These are phyloP conservation scores for Enoplolaimus lenunculus DNA, from an alignment of 2,888 invertebrate genomes.

Conservation along the genomic window DNA sequence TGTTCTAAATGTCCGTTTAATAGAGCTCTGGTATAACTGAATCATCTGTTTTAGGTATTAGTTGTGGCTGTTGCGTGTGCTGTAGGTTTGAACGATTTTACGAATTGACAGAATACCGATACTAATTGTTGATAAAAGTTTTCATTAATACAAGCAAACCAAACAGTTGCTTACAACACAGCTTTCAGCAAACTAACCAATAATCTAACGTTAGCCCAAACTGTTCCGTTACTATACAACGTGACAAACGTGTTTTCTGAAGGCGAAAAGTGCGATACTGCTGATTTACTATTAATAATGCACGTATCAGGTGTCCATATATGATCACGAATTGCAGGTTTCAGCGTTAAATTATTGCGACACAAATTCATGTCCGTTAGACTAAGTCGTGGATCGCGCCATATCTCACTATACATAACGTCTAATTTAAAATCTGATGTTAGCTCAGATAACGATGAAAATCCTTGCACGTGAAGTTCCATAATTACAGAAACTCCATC, in stretches of 20 bases:
- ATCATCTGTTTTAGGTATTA: no score
- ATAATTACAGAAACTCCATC: conserved; percentile 40
- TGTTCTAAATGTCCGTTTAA: no score
- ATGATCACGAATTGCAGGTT: conserved; percentile 34
- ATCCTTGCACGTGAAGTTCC: conserved; percentile 37
- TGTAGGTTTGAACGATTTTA: no score
- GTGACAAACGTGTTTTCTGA: conserved; percentile 40
- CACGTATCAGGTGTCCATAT: conserved; percentile 41
- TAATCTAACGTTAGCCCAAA: conserved; percentile 36
- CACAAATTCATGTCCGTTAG: conserved; percentile 34
- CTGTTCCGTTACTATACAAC: conserved; percentile 38
- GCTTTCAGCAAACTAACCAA: no score
- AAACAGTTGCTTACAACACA: no score
- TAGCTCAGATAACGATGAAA: neutral
- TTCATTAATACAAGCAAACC: no score
- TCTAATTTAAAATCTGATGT: conserved; percentile 28
- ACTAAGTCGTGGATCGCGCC: conserved; percentile 17
- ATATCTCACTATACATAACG: conserved; percentile 33
- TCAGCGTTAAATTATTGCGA: conserved; percentile 28
- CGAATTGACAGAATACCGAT: no score
- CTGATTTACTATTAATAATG: conserved; percentile 33
- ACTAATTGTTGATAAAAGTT: no score
- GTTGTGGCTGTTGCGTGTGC: no score
- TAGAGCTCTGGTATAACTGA: no score
- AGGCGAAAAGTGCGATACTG: conserved; percentile 34